These are phyloP conservation scores for Euleptes europaea DNA, from an alignment of 2,113 vertebrate species.

Conservation along the genomic window DNA sequence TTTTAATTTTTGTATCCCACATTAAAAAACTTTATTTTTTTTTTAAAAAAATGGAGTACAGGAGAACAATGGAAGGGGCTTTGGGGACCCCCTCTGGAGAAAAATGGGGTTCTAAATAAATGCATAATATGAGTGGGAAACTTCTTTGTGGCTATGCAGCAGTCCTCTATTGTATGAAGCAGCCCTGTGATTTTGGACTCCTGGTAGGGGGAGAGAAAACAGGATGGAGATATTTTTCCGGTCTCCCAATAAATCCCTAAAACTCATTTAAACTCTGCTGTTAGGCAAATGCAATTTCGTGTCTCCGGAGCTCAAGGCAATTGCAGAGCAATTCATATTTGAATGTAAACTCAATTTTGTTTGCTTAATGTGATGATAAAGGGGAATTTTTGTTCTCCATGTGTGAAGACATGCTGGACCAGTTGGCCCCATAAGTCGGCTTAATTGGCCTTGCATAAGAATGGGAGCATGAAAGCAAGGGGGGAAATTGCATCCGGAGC, in stretches of 20 bases:
- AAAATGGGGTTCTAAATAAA: too few species aligned
- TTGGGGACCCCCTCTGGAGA: too few species aligned
- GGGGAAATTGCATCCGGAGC: not conserved
- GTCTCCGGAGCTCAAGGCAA: not conserved
- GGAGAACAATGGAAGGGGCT: too few species aligned
- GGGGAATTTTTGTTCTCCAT: not conserved
- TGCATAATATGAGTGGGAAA: too few species aligned
- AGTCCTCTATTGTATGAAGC: too few species aligned
- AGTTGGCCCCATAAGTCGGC: not conserved
- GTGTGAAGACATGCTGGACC: not conserved
- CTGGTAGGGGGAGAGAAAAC: not conserved
- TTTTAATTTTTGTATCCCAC: too few species aligned
- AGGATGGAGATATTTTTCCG: not conserved
- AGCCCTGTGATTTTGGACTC: not conserved
- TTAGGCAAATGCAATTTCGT: not conserved
- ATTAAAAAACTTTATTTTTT: too few species aligned
- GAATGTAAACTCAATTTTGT: constrained; percentile 19
- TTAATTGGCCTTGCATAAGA: not conserved
- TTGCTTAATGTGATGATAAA: not conserved
- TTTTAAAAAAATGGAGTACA: too few species aligned
- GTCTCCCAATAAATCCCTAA: not conserved
- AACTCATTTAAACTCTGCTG: constrained; percentile 7
- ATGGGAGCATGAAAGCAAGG: not conserved
- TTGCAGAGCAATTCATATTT: constrained; percentile 20
- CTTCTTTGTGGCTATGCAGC: too few species aligned